Percentiles rank a stretch among this genome's conserved stretches.
Conservation (phyloP, 2,113 vertebrate genomes). For the Oreocharis arfaki region DNA sequence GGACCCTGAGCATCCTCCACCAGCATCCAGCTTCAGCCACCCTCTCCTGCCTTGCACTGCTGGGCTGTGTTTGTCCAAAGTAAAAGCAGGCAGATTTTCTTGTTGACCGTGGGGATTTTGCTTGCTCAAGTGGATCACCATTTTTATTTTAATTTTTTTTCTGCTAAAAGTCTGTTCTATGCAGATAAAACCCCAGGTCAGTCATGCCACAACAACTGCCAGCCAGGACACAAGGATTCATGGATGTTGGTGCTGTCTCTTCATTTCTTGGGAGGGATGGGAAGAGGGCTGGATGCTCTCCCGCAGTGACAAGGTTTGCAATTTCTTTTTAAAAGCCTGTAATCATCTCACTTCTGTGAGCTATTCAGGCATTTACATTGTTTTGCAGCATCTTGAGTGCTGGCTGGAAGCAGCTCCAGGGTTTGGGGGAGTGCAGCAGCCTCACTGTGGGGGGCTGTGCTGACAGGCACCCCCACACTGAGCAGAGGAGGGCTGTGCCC, state of each 20-base stretch:
- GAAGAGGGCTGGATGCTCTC: background rate
- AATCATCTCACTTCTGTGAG: background rate
- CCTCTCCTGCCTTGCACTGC: background rate
- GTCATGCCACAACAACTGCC: background rate
- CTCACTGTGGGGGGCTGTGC: background rate
- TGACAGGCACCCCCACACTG: background rate
- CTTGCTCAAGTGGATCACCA: background rate
- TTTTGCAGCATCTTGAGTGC: background rate
- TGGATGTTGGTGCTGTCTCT: background rate
- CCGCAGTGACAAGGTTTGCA: background rate
- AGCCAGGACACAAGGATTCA: background rate
- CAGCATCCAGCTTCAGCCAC: background rate
- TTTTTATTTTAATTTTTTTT: constrained; percentile 8
- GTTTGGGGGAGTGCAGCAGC: background rate
- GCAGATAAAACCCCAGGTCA: background rate
- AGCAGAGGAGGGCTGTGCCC: background rate
- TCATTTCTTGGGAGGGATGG: background rate
- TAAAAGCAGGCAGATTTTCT: background rate
- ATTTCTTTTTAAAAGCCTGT: constrained; percentile 5
- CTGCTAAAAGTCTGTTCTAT: background rate
- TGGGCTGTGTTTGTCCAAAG: background rate
- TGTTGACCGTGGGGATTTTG: background rate
- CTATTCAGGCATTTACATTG: constrained; percentile 1
- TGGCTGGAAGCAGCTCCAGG: background rate
- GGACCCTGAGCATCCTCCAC: background rate